Conservation (phyloP, 2,888 invertebrate genomes). For the Stenchaetothrips biformis region DNA sequence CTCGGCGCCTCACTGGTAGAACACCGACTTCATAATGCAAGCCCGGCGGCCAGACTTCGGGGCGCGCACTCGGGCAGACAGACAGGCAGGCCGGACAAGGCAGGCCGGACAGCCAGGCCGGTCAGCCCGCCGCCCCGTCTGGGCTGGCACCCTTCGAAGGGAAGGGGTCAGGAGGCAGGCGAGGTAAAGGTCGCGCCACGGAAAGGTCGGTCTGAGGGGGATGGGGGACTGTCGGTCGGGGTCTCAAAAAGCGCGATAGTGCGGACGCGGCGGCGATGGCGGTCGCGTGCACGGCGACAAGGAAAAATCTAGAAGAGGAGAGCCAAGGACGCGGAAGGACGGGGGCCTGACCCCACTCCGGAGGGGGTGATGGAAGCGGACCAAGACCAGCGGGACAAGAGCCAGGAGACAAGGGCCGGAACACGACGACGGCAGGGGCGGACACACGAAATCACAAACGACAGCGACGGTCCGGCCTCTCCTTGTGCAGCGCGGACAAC, state of each 20-base stretch:
- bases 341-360: background rate
- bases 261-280: background rate
- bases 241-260: background rate
- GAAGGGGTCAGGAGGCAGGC: background rate
- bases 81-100: too few species aligned
- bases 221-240: too few species aligned
- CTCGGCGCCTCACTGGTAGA: too few species aligned
- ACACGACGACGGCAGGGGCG: background rate
- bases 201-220: background rate
- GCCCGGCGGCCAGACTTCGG: too few species aligned
- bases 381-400: background rate
- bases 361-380: background rate
- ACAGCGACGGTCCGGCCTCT: too few species aligned
- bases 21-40: too few species aligned
- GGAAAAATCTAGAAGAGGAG: background rate
- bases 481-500: too few species aligned
- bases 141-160: background rate
- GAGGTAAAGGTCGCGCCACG: background rate
- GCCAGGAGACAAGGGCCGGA: background rate
- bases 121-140: too few species aligned
- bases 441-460: too few species aligned
- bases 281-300: background rate
- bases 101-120: too few species aligned
- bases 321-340: background rate
- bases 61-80: too few species aligned